Evolutionary conservation across 2,888 invertebrate genomes (phyloP).

Genomic region (Euphydryas editha): DNA sequence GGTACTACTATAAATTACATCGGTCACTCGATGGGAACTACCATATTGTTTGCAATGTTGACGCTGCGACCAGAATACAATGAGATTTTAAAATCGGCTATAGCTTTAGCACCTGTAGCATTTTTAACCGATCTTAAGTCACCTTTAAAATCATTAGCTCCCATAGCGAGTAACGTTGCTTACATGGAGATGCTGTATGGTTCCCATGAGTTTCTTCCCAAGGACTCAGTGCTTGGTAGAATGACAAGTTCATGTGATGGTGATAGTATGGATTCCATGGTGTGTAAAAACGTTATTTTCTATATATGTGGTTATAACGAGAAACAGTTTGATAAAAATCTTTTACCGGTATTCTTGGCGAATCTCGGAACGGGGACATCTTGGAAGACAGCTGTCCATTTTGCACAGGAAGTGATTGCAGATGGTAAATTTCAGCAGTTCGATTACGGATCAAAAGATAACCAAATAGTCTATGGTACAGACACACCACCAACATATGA

Average conservation of each 20-base stretch:
- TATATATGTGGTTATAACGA: slow-evolving; percentile 88
- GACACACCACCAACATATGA: slow-evolving; percentile 85
- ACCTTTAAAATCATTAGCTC: slow-evolving; percentile 86
- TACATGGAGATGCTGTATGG: slow-evolving; percentile 86
- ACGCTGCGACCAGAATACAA: slow-evolving; percentile 87
- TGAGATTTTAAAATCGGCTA: slow-evolving; percentile 84
- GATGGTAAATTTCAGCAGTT: slow-evolving; percentile 85
- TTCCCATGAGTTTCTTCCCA: slow-evolving; percentile 88
- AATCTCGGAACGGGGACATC: slow-evolving; percentile 91
- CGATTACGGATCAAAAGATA: slow-evolving; percentile 86
- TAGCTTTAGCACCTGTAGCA: slow-evolving; percentile 88
- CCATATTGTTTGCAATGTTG: slow-evolving; percentile 88
- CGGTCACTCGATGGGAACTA: slow-evolving; percentile 96
- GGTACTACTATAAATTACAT: slow-evolving; percentile 85
- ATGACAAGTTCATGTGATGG: slow-evolving; percentile 83
- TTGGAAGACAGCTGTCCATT: slow-evolving; percentile 88
- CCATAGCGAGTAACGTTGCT: slow-evolving; percentile 83
- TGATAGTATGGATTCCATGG: slow-evolving; percentile 73
- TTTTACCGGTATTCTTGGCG: slow-evolving; percentile 87
- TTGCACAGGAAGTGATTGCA: slow-evolving; percentile 82
- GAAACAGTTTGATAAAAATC: slow-evolving; percentile 86
- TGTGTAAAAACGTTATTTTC: slow-evolving; percentile 90
- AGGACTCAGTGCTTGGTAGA: slow-evolving; percentile 81
- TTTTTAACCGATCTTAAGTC: slow-evolving; percentile 86
- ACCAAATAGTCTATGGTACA: slow-evolving; percentile 82